Conservation (phyloP, 2,888 invertebrate species). For the Aleiodes alternator region DNA sequence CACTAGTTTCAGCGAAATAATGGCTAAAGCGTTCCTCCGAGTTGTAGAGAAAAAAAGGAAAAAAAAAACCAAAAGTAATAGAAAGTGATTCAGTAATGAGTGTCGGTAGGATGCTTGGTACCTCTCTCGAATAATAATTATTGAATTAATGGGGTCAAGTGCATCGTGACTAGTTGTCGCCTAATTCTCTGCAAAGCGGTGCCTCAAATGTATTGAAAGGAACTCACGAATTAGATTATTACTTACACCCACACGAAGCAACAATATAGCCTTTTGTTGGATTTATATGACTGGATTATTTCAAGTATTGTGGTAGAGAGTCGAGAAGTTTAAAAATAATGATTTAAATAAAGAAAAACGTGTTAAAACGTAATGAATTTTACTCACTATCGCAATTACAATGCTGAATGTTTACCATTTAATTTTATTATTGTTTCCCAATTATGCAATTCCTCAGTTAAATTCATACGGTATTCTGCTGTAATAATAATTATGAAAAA, state of each 20-base stretch:
- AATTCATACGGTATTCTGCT: too few species aligned
- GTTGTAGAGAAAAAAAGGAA: too few species aligned
- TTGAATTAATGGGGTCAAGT: conserved; percentile 62
- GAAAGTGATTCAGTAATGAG: too few species aligned
- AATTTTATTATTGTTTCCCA: background rate
- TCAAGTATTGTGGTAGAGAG: too few species aligned
- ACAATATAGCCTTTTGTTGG: background rate
- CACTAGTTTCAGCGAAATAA: too few species aligned
- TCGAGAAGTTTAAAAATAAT: too few species aligned
- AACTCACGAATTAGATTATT: conserved; percentile 63
- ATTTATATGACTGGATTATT: background rate
- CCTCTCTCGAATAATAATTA: conserved; percentile 25
- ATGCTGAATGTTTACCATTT: background rate
- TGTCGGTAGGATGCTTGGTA: background rate
- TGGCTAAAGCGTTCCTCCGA: too few species aligned
- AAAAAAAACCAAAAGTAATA: too few species aligned
- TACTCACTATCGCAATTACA: background rate
- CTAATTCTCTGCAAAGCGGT: conserved; percentile 51
- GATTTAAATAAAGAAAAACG: too few species aligned
- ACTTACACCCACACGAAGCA: conserved; percentile 53
- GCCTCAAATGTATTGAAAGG: conserved; percentile 59
- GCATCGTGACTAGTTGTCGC: conserved; percentile 55
- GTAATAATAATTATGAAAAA: too few species aligned
- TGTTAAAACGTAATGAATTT: too few species aligned
- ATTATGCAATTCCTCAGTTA: too few species aligned